Percentiles rank a stretch among this genome's conserved stretches.
Conservation (phyloP, 2,797 vertebrate genomes). For the Carduelis carduelis region DNA sequence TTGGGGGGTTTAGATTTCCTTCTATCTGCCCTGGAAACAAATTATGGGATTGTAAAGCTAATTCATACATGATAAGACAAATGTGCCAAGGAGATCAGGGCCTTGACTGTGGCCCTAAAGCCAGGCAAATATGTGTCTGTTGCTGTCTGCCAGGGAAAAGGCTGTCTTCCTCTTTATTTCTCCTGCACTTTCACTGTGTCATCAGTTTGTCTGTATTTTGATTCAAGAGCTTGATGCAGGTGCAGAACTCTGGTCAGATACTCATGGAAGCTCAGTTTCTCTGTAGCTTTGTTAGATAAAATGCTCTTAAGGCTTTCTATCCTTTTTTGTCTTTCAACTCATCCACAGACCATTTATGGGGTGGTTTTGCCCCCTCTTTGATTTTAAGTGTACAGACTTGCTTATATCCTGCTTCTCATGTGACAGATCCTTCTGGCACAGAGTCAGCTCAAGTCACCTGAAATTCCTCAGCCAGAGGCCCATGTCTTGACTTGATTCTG, state of each 20-base stretch:
- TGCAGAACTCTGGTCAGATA: neutral
- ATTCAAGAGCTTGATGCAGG: neutral
- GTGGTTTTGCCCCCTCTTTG: neutral
- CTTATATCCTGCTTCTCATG: neutral
- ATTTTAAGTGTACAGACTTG: neutral
- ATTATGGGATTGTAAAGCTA: neutral
- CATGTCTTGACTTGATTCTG: neutral
- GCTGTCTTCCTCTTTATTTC: neutral
- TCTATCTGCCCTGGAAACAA: neutral
- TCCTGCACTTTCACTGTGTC: neutral
- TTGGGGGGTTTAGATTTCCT: neutral
- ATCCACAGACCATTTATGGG: neutral
- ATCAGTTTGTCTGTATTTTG: neutral
- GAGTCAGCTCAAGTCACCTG: neutral
- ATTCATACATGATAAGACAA: neutral
- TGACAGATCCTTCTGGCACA: neutral
- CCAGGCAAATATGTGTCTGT: neutral
- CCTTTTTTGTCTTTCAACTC: neutral
- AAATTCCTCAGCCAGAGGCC: neutral
- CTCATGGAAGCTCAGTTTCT: neutral
- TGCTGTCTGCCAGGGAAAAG: neutral
- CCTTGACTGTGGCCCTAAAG: neutral
- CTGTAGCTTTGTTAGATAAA: neutral
- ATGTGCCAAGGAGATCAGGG: neutral
- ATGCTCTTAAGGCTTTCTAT: neutral